Evolutionary conservation across 2,113 vertebrate genomes (phyloP), one percentile per base, ranked within the genome.

Genomic region (Colaptes auratus): DNA sequence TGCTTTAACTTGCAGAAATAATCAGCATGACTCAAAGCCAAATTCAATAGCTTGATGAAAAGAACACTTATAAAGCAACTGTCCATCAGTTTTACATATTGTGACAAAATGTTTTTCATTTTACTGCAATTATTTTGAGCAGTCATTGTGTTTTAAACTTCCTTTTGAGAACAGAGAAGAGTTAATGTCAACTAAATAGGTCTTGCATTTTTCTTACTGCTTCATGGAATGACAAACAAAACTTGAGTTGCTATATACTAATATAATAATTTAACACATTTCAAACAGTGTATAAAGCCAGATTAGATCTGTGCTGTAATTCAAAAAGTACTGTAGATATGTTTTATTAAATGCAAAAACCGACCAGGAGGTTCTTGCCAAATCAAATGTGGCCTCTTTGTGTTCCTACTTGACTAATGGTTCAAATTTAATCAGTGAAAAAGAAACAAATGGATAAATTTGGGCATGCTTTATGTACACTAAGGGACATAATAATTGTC

Each of bases 1-100:
- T 92, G 69, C 64, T 84, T 90, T 96, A 92, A 89, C 65, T 88
- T 79, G 65, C 88, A 96, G 84, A 86, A 95, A 80, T 86, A 97
- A 95, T 88, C 91, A 96, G 80, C 69, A 89, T 61, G 74, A 90
- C 93, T 82, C 74, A 94, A 96, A 97, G 78, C 64, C 42, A 92
- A 89, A 82, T 89, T 86, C 75, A 86, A 65, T 87, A 50, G 65
- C 61, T 87, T 63, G 60, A 67, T 81, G 33, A 97, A 96, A 92
- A 96, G 96, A 91, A 58, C 80, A 94, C 59, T 93, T 76, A 75
- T 0, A 23, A 92, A 88, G 48, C 48, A 80, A 82, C 60, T 90
- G 39, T 52, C 93, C 87, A 58, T 71, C 90, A 85, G 64, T 48
- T 81, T 95, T 92, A 46, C 55, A 53, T 48, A 65, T 59, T 77